These are phyloP conservation scores for Numida meleagris DNA, from an alignment of 2,113 vertebrate species.

Conservation along the genomic window DNA sequence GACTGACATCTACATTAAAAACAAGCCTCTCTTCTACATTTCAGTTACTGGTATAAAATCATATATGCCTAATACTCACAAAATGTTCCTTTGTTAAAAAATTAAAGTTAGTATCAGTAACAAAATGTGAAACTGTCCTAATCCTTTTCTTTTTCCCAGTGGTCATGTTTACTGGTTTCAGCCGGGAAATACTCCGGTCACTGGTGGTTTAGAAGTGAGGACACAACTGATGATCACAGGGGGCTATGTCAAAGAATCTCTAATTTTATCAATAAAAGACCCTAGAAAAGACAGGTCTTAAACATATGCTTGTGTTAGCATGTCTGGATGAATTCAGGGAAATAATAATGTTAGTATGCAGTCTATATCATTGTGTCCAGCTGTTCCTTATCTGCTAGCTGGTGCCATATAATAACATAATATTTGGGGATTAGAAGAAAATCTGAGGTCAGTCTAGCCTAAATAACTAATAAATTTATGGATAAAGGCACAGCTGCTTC, in stretches of 20 bases:
- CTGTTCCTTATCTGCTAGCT: background rate
- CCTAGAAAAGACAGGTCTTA: background rate
- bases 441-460: background rate
- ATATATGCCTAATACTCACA: background rate
- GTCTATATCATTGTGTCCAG: background rate
- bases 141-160: background rate
- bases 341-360: fast-evolving
- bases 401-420: background rate
- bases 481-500: background rate
- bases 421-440: background rate
- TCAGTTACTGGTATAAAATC: background rate
- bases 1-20: background rate
- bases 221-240: background rate
- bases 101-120: background rate
- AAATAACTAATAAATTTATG: background rate
- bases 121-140: background rate
- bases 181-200: background rate
- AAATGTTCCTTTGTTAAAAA: background rate
- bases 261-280: background rate
- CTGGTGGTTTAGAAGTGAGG: background rate
- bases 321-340: background rate
- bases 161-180: background rate
- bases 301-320: background rate
- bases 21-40: background rate
- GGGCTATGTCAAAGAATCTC: background rate